Percentiles rank a stretch among this genome's conserved stretches.
phyloP scores from a whole-genome alignment of 2,113 vertebrate species.

The Abramis brama region DNA sequence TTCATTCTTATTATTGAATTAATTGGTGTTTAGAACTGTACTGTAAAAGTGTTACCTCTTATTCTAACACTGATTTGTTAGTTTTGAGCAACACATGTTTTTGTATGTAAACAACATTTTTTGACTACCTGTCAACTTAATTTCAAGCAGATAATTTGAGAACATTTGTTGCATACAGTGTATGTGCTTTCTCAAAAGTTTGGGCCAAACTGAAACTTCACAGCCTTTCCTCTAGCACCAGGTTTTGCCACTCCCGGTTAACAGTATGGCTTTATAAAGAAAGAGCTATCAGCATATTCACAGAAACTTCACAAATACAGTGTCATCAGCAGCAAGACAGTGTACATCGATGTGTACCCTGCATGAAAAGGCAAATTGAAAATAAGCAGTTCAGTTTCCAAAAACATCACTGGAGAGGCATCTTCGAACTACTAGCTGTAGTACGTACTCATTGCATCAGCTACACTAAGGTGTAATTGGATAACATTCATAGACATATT shows the following conservation, averaged over 20 bases:
- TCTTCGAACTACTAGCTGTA: constrained; percentile 21
- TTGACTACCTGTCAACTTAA: neutral
- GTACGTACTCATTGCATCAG: constrained; percentile 35
- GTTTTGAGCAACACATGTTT: neutral
- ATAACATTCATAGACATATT: constrained; percentile 36
- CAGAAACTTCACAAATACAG: constrained; percentile 48
- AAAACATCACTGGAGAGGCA: neutral
- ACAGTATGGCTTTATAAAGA: constrained; percentile 49
- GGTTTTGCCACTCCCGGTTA: constrained; percentile 60
- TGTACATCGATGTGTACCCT: constrained; percentile 60
- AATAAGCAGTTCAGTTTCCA: constrained; percentile 63
- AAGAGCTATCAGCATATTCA: constrained; percentile 35
- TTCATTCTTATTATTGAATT: neutral
- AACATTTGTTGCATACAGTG: constrained; percentile 11
- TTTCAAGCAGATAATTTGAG: neutral
- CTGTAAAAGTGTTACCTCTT: neutral
- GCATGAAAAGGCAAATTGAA: constrained; percentile 64
- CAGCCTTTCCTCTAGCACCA: constrained; percentile 47
- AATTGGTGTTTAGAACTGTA: neutral
- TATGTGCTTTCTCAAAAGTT: neutral
- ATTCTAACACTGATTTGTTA: constrained; percentile 26
- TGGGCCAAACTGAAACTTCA: neutral
- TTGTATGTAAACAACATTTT: neutral
- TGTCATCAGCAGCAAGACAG: constrained; percentile 65
- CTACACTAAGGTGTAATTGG: constrained; percentile 28